Conservation (phyloP, 2,888 invertebrate genomes). For the Chironomus riparius region DNA sequence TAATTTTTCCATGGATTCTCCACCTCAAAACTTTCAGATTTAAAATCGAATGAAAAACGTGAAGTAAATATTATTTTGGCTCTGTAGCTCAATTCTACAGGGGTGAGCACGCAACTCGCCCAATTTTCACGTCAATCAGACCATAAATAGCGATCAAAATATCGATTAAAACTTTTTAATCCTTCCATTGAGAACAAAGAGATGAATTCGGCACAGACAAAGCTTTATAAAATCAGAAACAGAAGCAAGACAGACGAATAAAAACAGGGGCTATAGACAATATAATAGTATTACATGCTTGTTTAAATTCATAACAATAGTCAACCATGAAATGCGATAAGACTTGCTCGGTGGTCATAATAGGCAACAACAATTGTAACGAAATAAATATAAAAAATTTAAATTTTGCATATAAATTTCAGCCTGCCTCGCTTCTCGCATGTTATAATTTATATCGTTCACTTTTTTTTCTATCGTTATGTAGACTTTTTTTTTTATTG, state of each 20-base stretch:
- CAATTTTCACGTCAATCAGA: too few species aligned
- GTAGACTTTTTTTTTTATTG: not conserved
- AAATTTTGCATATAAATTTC: not conserved
- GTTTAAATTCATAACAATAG: constrained; percentile 9
- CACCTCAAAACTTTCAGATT: too few species aligned
- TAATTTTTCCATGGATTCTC: too few species aligned
- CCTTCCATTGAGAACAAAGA: too few species aligned
- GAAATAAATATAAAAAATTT: not conserved
- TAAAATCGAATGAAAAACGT: too few species aligned
- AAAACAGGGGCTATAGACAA: not conserved
- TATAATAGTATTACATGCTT: not conserved
- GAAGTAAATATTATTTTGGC: too few species aligned
- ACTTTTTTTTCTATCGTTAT: not conserved
- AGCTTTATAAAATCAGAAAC: not conserved
- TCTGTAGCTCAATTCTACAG: too few species aligned
- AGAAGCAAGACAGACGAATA: not conserved
- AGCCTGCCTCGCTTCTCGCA: not conserved
- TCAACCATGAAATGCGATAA: constrained; percentile 25
- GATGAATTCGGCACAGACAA: not conserved
- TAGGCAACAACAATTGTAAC: not conserved
- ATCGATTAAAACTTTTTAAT: too few species aligned
- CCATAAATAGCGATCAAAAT: too few species aligned
- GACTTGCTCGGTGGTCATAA: not conserved
- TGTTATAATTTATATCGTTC: constrained; percentile 19
- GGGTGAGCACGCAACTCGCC: too few species aligned